phyloP scores from a whole-genome alignment of 2,888 invertebrate species.

The Ferdinandea cuprea region DNA sequence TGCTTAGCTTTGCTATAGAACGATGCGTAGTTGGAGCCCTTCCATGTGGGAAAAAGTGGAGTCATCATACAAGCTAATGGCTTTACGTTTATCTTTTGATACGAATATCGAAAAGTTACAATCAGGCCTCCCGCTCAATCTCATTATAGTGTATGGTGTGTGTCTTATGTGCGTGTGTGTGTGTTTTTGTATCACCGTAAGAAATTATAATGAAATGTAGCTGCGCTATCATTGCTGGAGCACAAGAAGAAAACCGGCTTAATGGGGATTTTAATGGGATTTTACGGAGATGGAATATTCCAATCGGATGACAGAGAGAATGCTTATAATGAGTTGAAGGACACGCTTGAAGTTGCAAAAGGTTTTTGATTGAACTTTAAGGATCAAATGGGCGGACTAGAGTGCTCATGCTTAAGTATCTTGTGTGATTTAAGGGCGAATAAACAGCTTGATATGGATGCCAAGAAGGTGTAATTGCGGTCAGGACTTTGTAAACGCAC shows the following conservation, averaged over 20 bases:
- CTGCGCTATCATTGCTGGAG: neutral
- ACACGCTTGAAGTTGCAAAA: no score
- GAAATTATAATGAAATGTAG: slow-evolving; percentile 48
- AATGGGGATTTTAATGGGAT: slow-evolving; percentile 30
- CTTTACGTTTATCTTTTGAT: slow-evolving; percentile 42
- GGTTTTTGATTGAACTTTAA: no score
- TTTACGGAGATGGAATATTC: neutral
- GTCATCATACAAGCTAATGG: slow-evolving; percentile 47
- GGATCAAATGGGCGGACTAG: no score
- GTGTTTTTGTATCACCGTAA: slow-evolving; percentile 12
- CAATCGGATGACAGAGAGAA: neutral
- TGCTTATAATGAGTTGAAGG: neutral
- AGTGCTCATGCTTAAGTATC: no score
- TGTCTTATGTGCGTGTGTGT: no score
- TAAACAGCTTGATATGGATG: no score
- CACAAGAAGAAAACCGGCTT: slow-evolving; percentile 27
- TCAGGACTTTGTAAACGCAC: no score
- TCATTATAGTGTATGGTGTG: slow-evolving; percentile 8
- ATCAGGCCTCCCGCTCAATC: slow-evolving; percentile 12
- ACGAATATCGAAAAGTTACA: slow-evolving; percentile 33
- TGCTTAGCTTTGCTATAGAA: slow-evolving; percentile 9
- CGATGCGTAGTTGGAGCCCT: slow-evolving; percentile 4
- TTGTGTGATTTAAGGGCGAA: no score
- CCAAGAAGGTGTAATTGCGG: no score
- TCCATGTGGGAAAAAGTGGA: slow-evolving; percentile 22